Evolutionary conservation across 2,797 vertebrate species (phyloP), one percentile per base, ranked within the genome.

Genomic region (Lerista edwardsae): DNA sequence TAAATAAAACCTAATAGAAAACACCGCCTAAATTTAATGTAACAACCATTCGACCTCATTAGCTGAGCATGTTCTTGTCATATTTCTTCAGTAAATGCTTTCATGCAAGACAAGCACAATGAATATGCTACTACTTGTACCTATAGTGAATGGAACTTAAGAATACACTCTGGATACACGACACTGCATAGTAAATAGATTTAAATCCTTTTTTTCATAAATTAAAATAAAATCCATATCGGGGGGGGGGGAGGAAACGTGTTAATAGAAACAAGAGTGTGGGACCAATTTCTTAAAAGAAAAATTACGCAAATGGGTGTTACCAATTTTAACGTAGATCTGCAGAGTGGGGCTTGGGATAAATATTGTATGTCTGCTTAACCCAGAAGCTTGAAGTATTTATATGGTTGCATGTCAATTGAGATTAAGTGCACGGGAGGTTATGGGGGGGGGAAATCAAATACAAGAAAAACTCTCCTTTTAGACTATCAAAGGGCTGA

Each of bases 1-100:
- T 97, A 97, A 97, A 97, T 97, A 97, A 97, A 97, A 97, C 95
- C 96, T 97, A 97, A 97, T 97, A 97, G 97, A 97, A 97, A 97
- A 97, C 97, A 97, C 95, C 96, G 95, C 96, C 95, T 97, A 97
- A 97, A 97, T 97, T 97, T 97, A 97, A 97, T 97, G 97, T 97
- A 97, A 97, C 97, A 97, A 97, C 96, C 96, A 97, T 97, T 97
- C 96, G 96, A 97, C 97, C 97, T 97, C 97, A 97, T 97, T 97
- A 97, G 97, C 96, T 96, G 96, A 97, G 96, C 97, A 97, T 97
- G 97, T 96, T 97, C 96, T 96, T 97, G 97, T 97, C 97, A 97
- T 97, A 97, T 97, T 97, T 97, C 96, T 97, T 96, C 97, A 96
- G 96, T 96, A 96, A 97, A 97, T 93, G 96, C 96, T 97, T 96